Percentiles rank a stretch among this genome's conserved stretches.
Evolutionary conservation across 2,888 invertebrate species (phyloP).

Genomic region (Sesia apiformis): DNA sequence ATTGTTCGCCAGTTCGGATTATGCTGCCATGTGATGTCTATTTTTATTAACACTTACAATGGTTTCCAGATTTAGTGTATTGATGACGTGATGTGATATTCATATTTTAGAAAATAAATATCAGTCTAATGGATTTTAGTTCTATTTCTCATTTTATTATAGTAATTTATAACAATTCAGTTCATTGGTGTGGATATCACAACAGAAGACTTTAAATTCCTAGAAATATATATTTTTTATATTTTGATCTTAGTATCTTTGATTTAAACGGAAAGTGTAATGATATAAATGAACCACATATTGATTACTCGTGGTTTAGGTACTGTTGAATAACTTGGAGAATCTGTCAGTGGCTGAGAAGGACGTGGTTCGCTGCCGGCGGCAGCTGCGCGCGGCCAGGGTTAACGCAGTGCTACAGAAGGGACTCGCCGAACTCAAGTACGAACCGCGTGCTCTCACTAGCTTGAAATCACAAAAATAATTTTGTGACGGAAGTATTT

Average conservation of each 20-base stretch:
- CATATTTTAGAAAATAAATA: too few species aligned
- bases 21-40: constrained; percentile 16
- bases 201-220: too few species aligned
- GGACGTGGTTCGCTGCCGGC: constrained; percentile 37
- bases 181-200: neutral
- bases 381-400: constrained; percentile 46
- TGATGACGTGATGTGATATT: too few species aligned
- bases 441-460: constrained; percentile 32
- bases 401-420: constrained; percentile 50
- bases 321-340: constrained; percentile 54
- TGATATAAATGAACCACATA: too few species aligned
- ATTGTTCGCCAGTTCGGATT: constrained; percentile 22
- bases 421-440: constrained; percentile 51
- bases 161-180: neutral
- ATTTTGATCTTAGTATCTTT: too few species aligned
- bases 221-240: too few species aligned
- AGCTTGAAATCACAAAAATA: constrained; percentile 13
- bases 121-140: too few species aligned
- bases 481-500: neutral
- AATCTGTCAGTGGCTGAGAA: constrained; percentile 54
- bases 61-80: too few species aligned
- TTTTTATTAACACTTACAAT: too few species aligned
- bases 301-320: constrained; percentile 22
- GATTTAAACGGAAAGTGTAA: too few species aligned
- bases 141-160: too few species aligned